A percentile compares a stretch with the other conserved stretches of the same genome.
These are phyloP conservation scores for Ceriagrion tenellum DNA, from an alignment of 2,888 invertebrate species.

Conservation along the genomic window DNA sequence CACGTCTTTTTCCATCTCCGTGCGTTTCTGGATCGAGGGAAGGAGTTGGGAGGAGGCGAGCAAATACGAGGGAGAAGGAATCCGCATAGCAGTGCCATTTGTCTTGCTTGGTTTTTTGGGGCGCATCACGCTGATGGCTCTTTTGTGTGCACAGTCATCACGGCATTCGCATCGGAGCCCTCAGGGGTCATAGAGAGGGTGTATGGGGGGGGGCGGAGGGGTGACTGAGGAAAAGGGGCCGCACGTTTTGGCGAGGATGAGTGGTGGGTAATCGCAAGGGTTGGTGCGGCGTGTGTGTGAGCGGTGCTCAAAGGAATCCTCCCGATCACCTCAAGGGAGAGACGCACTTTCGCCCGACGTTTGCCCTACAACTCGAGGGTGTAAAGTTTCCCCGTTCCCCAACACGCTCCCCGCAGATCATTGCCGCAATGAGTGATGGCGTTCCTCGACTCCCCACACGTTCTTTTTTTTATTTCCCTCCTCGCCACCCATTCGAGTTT, in stretches of 20 bases:
- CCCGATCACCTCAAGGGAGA: background rate
- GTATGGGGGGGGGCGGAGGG: no score
- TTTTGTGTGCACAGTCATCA: background rate
- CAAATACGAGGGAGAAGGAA: background rate
- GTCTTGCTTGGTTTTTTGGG: background rate
- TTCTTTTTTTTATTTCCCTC: background rate
- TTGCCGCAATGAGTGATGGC: background rate
- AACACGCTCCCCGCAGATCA: background rate
- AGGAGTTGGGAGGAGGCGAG: background rate
- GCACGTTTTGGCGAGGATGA: background rate
- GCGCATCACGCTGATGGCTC: background rate
- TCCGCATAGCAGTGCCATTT: background rate
- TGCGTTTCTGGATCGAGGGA: no score
- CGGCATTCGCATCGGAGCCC: background rate
- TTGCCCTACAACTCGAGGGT: constrained; percentile 32
- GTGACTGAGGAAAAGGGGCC: no score
- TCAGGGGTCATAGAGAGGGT: background rate
- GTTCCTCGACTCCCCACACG: background rate
- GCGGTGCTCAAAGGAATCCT: background rate
- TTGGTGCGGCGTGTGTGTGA: background rate
- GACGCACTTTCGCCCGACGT: constrained; percentile 10
- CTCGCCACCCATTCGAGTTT: background rate
- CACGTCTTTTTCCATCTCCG: no score
- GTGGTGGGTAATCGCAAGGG: background rate
- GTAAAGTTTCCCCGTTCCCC: background rate